Conservation (phyloP, 2,888 invertebrate species). For the Glaucopsyche alexis region DNA sequence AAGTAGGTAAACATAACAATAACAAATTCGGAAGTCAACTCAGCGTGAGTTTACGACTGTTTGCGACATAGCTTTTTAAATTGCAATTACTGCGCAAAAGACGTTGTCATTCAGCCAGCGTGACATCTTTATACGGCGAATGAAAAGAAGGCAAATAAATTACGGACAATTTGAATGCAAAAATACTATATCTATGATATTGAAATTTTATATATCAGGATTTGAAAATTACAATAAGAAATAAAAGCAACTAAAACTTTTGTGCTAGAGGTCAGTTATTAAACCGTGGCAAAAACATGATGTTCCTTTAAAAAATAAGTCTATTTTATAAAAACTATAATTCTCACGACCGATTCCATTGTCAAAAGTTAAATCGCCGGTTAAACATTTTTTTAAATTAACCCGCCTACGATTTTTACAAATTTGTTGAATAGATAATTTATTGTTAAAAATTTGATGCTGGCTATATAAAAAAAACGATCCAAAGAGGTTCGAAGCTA, state of each 20-base stretch:
- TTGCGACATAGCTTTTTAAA: constrained; percentile 34
- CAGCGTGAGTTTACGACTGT: constrained; percentile 40
- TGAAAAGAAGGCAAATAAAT: neutral
- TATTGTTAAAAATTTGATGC: constrained; percentile 56
- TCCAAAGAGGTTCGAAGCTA: constrained; percentile 5
- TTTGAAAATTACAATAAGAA: neutral
- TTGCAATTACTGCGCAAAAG: constrained; percentile 45
- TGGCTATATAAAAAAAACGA: constrained; percentile 14
- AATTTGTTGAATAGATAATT: constrained; percentile 72
- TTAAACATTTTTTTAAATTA: constrained; percentile 45
- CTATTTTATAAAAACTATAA: neutral
- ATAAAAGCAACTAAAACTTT: neutral
- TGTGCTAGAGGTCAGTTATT: neutral
- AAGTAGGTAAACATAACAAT: constrained; percentile 42
- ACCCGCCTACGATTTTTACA: constrained; percentile 73
- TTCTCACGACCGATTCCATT: constrained; percentile 10
- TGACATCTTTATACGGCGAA: constrained; percentile 43
- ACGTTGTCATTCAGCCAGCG: constrained; percentile 52
- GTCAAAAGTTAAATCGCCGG: constrained; percentile 11
- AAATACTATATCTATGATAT: neutral
- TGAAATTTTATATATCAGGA: neutral
- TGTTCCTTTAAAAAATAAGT: neutral
- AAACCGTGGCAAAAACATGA: neutral
- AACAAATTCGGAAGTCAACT: constrained; percentile 52
- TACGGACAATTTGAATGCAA: neutral